Base-by-base conservation (phyloP, 1,140 invertebrate species). In the roundworm (Caenorhabditis elegans) region DNA sequence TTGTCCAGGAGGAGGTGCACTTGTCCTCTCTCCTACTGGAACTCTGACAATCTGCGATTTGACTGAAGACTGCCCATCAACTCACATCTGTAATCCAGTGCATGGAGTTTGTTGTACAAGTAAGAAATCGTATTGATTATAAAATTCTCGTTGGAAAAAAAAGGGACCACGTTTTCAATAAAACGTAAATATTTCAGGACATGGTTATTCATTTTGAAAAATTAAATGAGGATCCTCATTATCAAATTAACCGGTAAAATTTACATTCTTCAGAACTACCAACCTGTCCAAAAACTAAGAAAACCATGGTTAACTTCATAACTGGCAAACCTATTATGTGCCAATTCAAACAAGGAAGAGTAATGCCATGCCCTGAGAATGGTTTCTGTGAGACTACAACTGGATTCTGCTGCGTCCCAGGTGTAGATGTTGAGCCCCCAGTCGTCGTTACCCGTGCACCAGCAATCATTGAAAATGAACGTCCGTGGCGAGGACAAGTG, bases 321-420 rank as follows among this genome's bases (percentile, higher is more conserved):
- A 88, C 86, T 8, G 76, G 84, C 10, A 76, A 78, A 34, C 87
- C 86, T 0, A 76, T 87, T 0, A 83, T 88, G 28, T 87, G 86
- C 46, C 82, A 78, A 46, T 79, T 79, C 70, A 81, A 81, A 84
- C 77, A 82, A n/a, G 82, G 79, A 19, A 22, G 47, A 10, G 28
- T 65, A 10, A 47, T 85, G 39, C 48, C 65, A 28, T 87, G 86
- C 46, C 87, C 87, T 8, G 28, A 34, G 15, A 39, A 49, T 24
- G 84, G 82, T 6, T 78, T 84, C 17, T 87, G 86, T 65, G 82
- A 86, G 43, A 24, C 47, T 22, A 51, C 70, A 11, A 87, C 83
- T 34, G 87, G 86, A 13, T 87, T 87, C 80, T 87, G 86, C 76
- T 87, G 86, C 78, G 70, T 78, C 10, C 19, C 51, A 2, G 77